Evolutionary conservation across 2,888 invertebrate genomes (phyloP), one percentile per base, ranked within the genome.

Genomic region (Molorchus minor): DNA sequence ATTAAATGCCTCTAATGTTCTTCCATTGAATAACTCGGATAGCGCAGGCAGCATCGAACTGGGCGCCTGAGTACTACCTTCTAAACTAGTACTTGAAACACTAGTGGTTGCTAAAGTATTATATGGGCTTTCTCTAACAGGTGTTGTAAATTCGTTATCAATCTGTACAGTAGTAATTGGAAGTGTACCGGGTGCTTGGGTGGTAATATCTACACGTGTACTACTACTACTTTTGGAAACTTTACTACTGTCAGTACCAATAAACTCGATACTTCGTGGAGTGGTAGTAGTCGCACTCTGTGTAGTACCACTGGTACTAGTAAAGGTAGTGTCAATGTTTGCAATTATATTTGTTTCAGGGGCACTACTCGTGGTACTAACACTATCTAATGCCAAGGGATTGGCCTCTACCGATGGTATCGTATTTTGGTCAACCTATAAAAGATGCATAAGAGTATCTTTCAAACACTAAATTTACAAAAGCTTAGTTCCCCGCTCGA

Each of bases 1-100:
- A 82, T 84, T 85, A 80, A 83, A 84, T 68, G 85, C 86, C 72
- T 84, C 83, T 76, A 86, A 82, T 76, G 85, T 82, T 82, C 84
- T 85, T 80, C 84, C 85, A 80, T 84, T 84, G 29, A 65, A 61
- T 81, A 86, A 81, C 78, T 85, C 85, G 77, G 84, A 83, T 81
- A 86, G 79, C 78, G 84, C 83, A 76, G 85, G 85, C 79, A 85
- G 80, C 81, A 84, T 85, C 79, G 85, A 82, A 78, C 46, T 60
- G 81, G 51, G 47, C 51, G 52, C 82, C 80, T 83, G 82, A 82
- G 82, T 38, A 40, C 25, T 49, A 38, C 49, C 38, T 25, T n/a
- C 83, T 77, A 82, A 81, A 80, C 55, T 64, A 51, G 49, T 57
- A 58, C 52, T 62, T 25, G 60, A 29, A 10, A 68, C 53, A 63